phyloP scores from a whole-genome alignment of 1,140 invertebrate genomes.

The Pygmarrhopalites habei region DNA sequence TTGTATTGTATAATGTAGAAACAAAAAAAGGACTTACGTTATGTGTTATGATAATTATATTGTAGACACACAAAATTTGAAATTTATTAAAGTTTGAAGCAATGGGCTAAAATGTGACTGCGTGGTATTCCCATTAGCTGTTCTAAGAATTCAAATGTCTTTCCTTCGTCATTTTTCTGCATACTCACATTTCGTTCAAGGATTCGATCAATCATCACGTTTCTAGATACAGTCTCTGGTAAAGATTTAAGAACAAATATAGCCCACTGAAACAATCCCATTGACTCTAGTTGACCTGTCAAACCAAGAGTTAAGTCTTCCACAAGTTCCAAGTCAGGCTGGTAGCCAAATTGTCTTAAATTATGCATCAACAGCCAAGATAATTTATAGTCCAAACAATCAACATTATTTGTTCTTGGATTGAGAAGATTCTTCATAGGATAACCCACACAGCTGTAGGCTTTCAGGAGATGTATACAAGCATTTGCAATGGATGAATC shows the following conservation, averaged over 20 bases:
- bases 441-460: constrained; percentile 20
- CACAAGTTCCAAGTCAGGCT: background rate
- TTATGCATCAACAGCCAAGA: constrained; percentile 28
- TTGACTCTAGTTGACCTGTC: constrained; percentile 19
- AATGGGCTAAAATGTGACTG: background rate
- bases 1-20: too few species aligned
- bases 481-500: constrained; percentile 22
- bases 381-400: constrained; percentile 35
- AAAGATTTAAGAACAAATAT: constrained; percentile 19
- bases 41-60: too few species aligned
- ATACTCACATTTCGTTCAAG: constrained; percentile 17
- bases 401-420: constrained; percentile 14
- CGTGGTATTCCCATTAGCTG: background rate
- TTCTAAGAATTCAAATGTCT: constrained; percentile 8
- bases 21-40: too few species aligned
- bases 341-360: constrained; percentile 18
- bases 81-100: background rate
- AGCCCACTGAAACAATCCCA: constrained; percentile 30
- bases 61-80: too few species aligned
- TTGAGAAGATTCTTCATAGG: constrained; percentile 22
- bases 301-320: constrained; percentile 20
- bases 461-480: constrained; percentile 31
- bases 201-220: constrained; percentile 14
- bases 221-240: background rate
- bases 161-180: background rate